phyloP scores from a whole-genome alignment of 2,888 invertebrate genomes.

The Adelphocoris suturalis region DNA sequence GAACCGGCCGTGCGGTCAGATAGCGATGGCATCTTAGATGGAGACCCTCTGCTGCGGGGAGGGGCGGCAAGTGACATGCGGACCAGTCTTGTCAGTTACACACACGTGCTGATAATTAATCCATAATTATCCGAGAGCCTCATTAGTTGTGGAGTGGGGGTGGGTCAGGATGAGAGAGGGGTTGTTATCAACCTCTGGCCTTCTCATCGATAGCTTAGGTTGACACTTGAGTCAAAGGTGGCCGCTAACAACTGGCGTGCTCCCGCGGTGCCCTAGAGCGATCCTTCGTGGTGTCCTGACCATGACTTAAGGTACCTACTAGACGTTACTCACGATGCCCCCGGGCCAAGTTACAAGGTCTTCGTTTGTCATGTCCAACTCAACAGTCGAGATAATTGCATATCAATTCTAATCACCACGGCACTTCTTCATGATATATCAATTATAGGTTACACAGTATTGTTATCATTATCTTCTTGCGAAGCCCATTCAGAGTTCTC shows the following conservation, averaged over 20 bases:
- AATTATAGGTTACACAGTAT: too few relatives aligned
- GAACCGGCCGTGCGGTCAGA: too few relatives aligned
- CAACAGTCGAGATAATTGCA: background rate
- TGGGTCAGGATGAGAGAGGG: background rate
- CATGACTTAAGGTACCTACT: background rate
- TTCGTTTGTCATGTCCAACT: background rate
- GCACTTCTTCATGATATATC: too few relatives aligned
- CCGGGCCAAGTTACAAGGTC: background rate
- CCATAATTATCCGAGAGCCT: conserved; percentile 52
- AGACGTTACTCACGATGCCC: conserved; percentile 30
- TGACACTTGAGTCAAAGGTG: conserved; percentile 8
- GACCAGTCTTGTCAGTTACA: conserved; percentile 55
- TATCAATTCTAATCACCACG: background rate
- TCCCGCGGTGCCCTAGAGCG: background rate
- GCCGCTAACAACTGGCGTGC: background rate
- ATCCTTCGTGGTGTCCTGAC: background rate
- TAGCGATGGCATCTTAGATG: conserved; percentile 25
- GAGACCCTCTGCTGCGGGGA: background rate
- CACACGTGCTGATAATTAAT: conserved; percentile 62
- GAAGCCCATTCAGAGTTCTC: too few relatives aligned
- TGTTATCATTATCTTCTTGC: too few relatives aligned
- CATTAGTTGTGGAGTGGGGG: conserved; percentile 9
- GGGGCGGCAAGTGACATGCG: conserved; percentile 38
- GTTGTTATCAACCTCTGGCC: conserved; percentile 15
- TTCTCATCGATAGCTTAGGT: background rate